Percentiles rank a stretch among this genome's conserved stretches.
phyloP scores from a whole-genome alignment of 2,888 invertebrate genomes.

The Polydrusus pterygomalis region DNA sequence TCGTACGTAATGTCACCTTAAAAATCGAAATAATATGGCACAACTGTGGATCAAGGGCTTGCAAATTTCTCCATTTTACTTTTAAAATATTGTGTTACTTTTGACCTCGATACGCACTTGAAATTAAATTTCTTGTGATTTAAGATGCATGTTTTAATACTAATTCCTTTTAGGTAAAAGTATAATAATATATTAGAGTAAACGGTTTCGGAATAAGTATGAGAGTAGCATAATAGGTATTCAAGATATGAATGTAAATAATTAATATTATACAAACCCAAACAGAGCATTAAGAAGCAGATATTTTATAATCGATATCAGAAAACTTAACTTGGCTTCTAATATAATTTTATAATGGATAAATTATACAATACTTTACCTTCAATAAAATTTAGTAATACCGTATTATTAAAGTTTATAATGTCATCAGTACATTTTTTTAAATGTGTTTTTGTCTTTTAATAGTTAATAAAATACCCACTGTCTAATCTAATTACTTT shows the following conservation, averaged over 20 bases:
- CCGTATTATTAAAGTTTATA: too few species aligned
- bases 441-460: background rate
- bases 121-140: background rate
- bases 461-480: too few species aligned
- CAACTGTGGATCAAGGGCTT: slow-evolving; percentile 44
- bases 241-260: background rate
- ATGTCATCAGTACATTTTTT: too few species aligned
- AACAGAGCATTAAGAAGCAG: background rate
- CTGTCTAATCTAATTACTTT: too few species aligned
- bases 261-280: background rate
- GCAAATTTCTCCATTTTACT: slow-evolving; percentile 23
- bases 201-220: background rate
- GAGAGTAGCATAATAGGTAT: background rate
- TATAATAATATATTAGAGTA: slow-evolving; percentile 2
- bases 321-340: background rate
- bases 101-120: background rate
- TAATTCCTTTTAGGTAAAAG: slow-evolving; percentile 3
- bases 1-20: slow-evolving; percentile 68
- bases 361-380: too few species aligned
- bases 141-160: background rate
- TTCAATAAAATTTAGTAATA: too few species aligned
- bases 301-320: background rate
- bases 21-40: slow-evolving; percentile 38
- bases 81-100: slow-evolving; percentile 16
- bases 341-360: background rate